A percentile compares a stretch with the other conserved stretches of the same genome.
phyloP scores from a whole-genome alignment of 2,888 invertebrate genomes.

The Hyposoter dolosus region DNA sequence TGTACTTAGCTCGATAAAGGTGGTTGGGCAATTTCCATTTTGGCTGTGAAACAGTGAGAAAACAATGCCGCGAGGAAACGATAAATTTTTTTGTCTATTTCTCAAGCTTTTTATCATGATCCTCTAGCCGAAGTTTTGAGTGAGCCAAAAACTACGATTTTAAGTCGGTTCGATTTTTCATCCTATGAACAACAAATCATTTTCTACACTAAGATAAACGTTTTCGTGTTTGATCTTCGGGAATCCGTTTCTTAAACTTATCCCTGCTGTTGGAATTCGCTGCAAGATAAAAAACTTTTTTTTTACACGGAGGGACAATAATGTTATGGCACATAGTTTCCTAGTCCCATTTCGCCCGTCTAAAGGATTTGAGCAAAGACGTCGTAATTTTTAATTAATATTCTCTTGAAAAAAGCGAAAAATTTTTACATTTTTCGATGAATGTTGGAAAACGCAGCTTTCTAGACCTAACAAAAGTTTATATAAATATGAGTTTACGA shows the following conservation, averaged over 20 bases:
- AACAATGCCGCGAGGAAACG: constrained; percentile 65
- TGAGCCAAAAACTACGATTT: constrained; percentile 39
- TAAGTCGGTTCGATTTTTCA: constrained; percentile 3
- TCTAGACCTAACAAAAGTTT: too few species aligned
- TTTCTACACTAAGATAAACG: not conserved
- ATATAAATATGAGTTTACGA: too few species aligned
- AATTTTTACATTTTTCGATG: too few species aligned
- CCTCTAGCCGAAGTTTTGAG: constrained; percentile 20
- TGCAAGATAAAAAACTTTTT: not conserved
- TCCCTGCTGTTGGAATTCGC: not conserved
- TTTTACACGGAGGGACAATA: not conserved
- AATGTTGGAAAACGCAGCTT: too few species aligned
- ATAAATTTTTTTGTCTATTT: constrained; percentile 52
- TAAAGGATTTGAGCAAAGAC: too few species aligned
- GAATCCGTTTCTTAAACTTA: not conserved
- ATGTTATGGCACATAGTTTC: too few species aligned
- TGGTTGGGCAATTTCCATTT: constrained; percentile 50
- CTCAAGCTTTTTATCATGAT: constrained; percentile 9
- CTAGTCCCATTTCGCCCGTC: too few species aligned
- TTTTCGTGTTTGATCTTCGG: not conserved
- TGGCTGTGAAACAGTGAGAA: constrained; percentile 59
- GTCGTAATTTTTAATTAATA: too few species aligned
- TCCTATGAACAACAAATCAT: constrained; percentile 4
- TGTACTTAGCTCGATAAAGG: not conserved
- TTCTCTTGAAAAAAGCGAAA: too few species aligned